Base-by-base conservation (phyloP, 2,888 invertebrate species). In the Pasiphila rectangulata region DNA sequence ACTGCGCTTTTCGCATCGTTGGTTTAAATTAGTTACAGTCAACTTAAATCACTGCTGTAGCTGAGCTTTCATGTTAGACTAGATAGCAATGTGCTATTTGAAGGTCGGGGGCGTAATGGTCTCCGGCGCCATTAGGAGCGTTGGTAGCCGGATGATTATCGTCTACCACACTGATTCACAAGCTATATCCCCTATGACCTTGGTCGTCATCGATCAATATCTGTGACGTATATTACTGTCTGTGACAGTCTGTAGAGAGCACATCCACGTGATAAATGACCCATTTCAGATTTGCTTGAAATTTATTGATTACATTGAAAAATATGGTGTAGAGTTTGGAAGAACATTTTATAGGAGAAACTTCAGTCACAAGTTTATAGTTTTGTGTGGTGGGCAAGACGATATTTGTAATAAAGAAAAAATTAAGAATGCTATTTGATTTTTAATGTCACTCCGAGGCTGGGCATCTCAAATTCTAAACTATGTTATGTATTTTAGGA, bases 401-500 rank as follows among this genome's bases (percentile, higher is more conserved):
- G 10, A 42, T 9, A 45, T 38, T 38, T 20, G 38, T 29, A 41
- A 15, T 40, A 9, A 40, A 32, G 29, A n/a, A n/a, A n/a, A n/a
- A n/a, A n/a, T n/a, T n/a, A n/a, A n/a, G n/a, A n/a, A n/a, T n/a
- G n/a, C n/a, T n/a, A n/a, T n/a, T n/a, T n/a, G n/a, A n/a, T n/a
- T n/a, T n/a, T n/a, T n/a, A n/a, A n/a, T n/a, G n/a, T n/a, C n/a
- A n/a, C n/a, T n/a, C n/a, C n/a, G n/a, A n/a, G n/a, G n/a, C n/a
- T n/a, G n/a, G n/a, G n/a, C n/a, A n/a, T n/a, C n/a, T n/a, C n/a
- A n/a, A n/a, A n/a, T n/a, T 40, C 24, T 50, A 52, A 60, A 59
- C 56, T 55, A 5, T 50, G 12, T 34, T 42, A 24, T 57, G 46
- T 61, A 56, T 75, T 75, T 55, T 83, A 93, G 94, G 92, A 93